Base-by-base conservation (phyloP, 2,797 vertebrate genomes). In the Spondyliosoma cantharus region DNA sequence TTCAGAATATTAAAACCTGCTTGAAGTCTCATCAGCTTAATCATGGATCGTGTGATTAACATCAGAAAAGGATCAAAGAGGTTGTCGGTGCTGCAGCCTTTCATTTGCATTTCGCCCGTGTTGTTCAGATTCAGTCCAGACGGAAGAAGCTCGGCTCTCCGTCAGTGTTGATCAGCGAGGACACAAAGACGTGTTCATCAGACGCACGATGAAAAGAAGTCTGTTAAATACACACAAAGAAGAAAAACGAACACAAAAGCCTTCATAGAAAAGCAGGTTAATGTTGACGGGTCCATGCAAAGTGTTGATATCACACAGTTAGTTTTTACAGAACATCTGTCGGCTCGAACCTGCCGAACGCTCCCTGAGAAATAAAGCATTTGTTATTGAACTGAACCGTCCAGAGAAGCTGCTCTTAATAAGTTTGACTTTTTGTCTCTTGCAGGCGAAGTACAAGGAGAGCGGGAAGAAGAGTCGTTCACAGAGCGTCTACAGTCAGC, bases 401-500 rank as follows among this genome's bases (percentile, higher is more conserved):
- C 19, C 24, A 14, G 42, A 46, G 9, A 8, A 16, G 19, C 0
- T 16, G 42, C 15, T 14, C 16, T 14, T 5, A 4, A 12, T 42
- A 2, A 22, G 20, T 32, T 19, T 19, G 13, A 7, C 54, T 19
- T 54, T 20, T 7, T 52, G 22, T 58, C 5, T 70, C 52, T 24
- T 37, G 7, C 81, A 93, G 92, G 15, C 14, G 1, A 97, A 96
- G 78, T 98, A 98, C 83, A 97, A 95, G 92, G 95, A 90, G 74
- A 42, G 46, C 0, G 86, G 84, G 3, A 74, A 27, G 60, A 89
- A 64, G 69, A 81, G 70, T 5, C 82, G 78, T 9, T 84, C 84
- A 29, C 94, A 94, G 48, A 93, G 94, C 43, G 87, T 96, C 24
- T 98, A 97, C 89, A 77, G 83, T 17, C 90, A 85, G 54, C 86